Base-by-base conservation (phyloP, 2,797 vertebrate species). In the Sebastolobus alascanus region DNA sequence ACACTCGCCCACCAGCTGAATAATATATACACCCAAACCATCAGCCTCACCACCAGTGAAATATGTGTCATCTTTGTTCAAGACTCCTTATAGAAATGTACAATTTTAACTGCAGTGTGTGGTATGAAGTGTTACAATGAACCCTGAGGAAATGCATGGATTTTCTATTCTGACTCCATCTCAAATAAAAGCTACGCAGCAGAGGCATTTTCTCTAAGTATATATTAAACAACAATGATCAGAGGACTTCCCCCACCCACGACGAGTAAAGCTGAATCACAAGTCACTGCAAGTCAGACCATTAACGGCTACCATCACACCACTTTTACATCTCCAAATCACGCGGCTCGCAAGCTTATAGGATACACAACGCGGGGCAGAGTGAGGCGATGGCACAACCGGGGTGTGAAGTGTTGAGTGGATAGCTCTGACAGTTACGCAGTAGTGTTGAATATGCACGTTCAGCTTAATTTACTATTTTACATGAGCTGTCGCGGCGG, bases 121-220 rank as follows among this genome's bases (percentile, higher is more conserved):
- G 81, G 72, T 79, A 72, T 91, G 87, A 86, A 68, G 64, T 33
- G 55, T 88, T 73, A 84, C 72, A 80, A 88, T 91, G 92, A 90
- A 83, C 93, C 94, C 94, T 95, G 94, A 95, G 94, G 90, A 94
- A 89, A 93, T 92, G 88, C 77, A 79, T 87, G 73, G 40, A 76
- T 89, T 87, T 77, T 80, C 71, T 88, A 52, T 76, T 87, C 11
- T 9, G 79, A 90, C 56, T 84, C 75, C 1, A 63, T 76, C 72
- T 86, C 54, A 86, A 89, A 89, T 75, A 71, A 90, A 87, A 92
- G 80, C 79, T 87, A 85, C 52, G 74, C 63, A 87, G 89, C 79
- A 61, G 89, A 90, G 87, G 89, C 87, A 55, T 84, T 87, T 43
- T 54, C 72, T 77, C 59, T 77, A 79, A 77, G 72, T 87, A 87